phyloP scores from a whole-genome alignment of 2,113 vertebrate genomes.

The Murina feae region DNA sequence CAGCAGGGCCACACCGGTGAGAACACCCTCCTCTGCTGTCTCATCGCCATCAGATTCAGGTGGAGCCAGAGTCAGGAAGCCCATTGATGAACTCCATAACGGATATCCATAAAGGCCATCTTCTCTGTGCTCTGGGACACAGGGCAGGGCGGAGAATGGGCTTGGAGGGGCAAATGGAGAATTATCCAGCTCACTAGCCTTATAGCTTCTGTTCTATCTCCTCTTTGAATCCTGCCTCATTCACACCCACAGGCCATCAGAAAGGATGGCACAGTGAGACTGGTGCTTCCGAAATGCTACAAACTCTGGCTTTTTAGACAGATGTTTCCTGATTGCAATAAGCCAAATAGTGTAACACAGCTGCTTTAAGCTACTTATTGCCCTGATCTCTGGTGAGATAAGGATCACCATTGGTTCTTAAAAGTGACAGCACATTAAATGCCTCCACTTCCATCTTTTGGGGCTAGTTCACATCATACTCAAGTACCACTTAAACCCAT shows the following conservation, averaged over 20 bases:
- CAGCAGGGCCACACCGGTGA: background rate
- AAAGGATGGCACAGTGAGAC: background rate
- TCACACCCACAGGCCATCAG: background rate
- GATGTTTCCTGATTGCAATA: background rate
- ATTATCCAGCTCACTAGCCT: background rate
- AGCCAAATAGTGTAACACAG: background rate
- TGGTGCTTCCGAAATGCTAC: background rate
- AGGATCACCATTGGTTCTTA: background rate
- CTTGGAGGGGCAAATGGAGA: background rate
- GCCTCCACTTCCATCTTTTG: background rate
- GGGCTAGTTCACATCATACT: conserved; percentile 5
- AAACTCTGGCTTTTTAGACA: background rate
- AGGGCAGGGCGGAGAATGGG: background rate
- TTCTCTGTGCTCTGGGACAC: background rate
- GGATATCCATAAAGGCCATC: background rate
- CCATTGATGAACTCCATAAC: background rate
- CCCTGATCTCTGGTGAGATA: background rate
- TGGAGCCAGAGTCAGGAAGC: background rate
- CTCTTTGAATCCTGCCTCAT: background rate
- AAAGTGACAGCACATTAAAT: background rate
- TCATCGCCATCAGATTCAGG: background rate
- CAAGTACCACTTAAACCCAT: conserved; percentile 32
- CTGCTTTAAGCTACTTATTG: background rate
- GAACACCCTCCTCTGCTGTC: background rate
- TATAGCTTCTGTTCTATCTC: background rate